Evolutionary conservation across 64 coral and sea anemone genomes (phyloP), one percentile per base, ranked within the genome.

Genomic region (Montipora cactus): DNA sequence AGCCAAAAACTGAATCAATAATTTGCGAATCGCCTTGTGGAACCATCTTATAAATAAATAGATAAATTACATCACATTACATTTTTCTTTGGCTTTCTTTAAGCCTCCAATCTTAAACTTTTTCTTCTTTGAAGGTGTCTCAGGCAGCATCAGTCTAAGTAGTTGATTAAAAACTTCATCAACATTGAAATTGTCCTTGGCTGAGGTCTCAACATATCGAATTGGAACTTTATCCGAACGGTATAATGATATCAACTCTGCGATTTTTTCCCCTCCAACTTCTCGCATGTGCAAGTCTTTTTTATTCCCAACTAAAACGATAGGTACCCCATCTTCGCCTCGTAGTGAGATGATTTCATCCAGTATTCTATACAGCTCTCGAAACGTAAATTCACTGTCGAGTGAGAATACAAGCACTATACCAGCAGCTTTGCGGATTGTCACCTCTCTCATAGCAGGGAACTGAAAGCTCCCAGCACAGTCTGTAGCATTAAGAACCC

Each of bases 221-320:
- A 93, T 47, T 10, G 87, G 77, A 6, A 87, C 19, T 46, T 79
- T 57, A 46, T 67, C 48, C 3, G 80, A 74, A 46, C 76, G 69
- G 76, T 88, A 70, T 4, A 25, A 15, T 52, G 75, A 48, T 8
- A 81, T 88, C 46, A 84, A 80, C 11, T 87, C 92, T n/a, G 77
- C 67, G 14, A 93, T 61, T 11, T 93, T 76, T 77, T 96, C 82
- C 62, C 78, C 79, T 15, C 73, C 66, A 8, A 98, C 87, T 79
- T 80, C 74, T 23, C 97, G 88, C 9, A 89, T 73, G n/a, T 91
- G 51, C 44, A 96, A 89, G 76, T 98, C 97, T 22, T 90, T 95
- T 80, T 98, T 98, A 79, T 98, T 98, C 2, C 94, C 97, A 5
- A 98, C 97, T 8, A 95, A 47, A 48, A 98, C 83, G n/a, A 97